Evolutionary conservation across 2,797 vertebrate species (phyloP), one percentile per base, ranked within the genome.

Genomic region (Petrocephalus schoutedeni): DNA sequence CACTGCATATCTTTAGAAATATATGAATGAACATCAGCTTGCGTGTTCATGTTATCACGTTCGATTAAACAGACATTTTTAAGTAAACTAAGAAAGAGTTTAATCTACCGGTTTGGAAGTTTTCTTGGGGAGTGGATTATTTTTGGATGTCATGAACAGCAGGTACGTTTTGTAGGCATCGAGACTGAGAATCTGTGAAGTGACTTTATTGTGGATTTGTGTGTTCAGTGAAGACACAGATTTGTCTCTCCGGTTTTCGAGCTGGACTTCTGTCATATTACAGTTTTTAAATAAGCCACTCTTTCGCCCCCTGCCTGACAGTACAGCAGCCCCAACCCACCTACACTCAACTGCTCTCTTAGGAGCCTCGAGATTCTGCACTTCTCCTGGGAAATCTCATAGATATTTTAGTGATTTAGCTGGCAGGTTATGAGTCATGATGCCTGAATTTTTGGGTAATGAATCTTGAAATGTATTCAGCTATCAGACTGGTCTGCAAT

Each of bases 371-470:
- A 23, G 49, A 84, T 84, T 28, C 45, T 28, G 10, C 0, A 19
- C 23, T 84, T 84, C 80, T 84, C 80, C 80, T 80, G 74, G 74
- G 21, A 16, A 10, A 23, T 54, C 21, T 23, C 80, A 84, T 23
- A 54, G 80, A 53, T 84, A 54, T 84, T 51, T 84, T 84, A 54
- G 51, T 23, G 19, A 64, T 87, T 36, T 67, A n/a, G 86, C 21
- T 49, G 86, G 36, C 56, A 49, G 59, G 57, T 41, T 61, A 61
- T 64, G 41, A 67, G 57, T 86, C 54, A 58, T 54, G 51, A 59
- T 86, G 56, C 57, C 23, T 86, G 86, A 32, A 49, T 21, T 86
- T 86, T 86, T 86, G 32, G 32, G 14, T 10, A 61, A 86, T 53
- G 21, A 53, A 28, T 53, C n/a, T 51, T 84, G 45, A 84, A 54